phyloP scores from a whole-genome alignment of 2,113 vertebrate genomes.

The Caranx melampygus region DNA sequence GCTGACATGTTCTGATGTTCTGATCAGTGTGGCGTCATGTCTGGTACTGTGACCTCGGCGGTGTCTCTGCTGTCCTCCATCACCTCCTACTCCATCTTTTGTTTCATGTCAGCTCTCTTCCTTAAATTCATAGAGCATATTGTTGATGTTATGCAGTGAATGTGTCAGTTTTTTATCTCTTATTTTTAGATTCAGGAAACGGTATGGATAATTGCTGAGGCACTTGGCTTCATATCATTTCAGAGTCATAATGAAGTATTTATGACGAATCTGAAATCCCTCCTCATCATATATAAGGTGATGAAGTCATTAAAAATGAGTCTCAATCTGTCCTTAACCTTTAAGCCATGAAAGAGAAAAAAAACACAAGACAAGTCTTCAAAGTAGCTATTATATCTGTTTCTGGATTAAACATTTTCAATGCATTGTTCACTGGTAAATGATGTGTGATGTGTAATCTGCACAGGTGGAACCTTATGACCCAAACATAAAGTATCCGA shows the following conservation, averaged over 20 bases:
- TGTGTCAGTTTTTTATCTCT: conserved; percentile 9
- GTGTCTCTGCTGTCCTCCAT: conserved; percentile 1
- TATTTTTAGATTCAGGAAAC: conserved; percentile 41
- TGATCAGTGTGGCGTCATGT: conserved; percentile 12
- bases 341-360: conserved; percentile 32
- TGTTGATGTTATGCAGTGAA: conserved; percentile 23
- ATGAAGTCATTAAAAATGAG: conserved; percentile 65
- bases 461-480: conserved; percentile 5
- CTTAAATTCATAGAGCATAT: conserved; percentile 27
- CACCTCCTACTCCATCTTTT: conserved; percentile 1
- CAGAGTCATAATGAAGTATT: conserved; percentile 55
- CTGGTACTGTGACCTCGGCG: conserved; percentile 37
- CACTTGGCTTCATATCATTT: conserved; percentile 41
- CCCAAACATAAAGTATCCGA: background rate
- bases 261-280: conserved; percentile 54
- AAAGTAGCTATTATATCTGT: conserved; percentile 7
- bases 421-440: background rate
- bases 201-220: conserved; percentile 33
- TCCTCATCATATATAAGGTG: conserved; percentile 46
- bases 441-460: conserved; percentile 8
- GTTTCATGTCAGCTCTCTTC: conserved; percentile 3
- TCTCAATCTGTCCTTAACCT: conserved; percentile 41
- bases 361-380: background rate
- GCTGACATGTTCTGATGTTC: conserved; percentile 36
- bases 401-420: conserved; percentile 24